Conservation (phyloP, 2,113 vertebrate genomes). For the Peromyscus leucopus region DNA sequence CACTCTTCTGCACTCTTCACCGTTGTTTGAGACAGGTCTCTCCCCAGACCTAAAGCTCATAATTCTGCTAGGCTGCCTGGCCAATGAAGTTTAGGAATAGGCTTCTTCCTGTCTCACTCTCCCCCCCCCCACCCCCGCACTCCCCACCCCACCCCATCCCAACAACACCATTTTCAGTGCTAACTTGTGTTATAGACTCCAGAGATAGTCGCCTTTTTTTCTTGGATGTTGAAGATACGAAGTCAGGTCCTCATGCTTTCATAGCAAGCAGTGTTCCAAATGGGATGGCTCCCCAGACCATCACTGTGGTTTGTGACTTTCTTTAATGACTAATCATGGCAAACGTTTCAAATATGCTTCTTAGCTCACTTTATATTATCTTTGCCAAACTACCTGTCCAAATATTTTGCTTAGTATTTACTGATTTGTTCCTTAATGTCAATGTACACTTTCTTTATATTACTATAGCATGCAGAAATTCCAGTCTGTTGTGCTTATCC, state of each 20-base stretch:
- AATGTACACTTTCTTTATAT: neutral
- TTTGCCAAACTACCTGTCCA: conserved; percentile 16
- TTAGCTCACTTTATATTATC: neutral
- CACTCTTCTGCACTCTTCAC: neutral
- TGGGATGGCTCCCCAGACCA: neutral
- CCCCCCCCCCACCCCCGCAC: neutral
- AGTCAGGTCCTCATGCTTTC: neutral
- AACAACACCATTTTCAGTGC: neutral
- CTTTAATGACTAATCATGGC: neutral
- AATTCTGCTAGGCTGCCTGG: neutral
- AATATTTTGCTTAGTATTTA: neutral
- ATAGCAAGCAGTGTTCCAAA: neutral
- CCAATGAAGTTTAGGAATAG: neutral
- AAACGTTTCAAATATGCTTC: neutral
- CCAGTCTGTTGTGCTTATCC: neutral
- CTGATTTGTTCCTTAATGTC: neutral
- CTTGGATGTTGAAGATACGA: neutral
- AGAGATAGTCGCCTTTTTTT: neutral
- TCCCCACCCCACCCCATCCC: neutral
- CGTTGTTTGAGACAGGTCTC: neutral
- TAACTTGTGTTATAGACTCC: neutral
- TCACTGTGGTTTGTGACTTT: neutral
- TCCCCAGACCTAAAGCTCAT: neutral
- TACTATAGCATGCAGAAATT: neutral
- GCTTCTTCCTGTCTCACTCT: neutral